phyloP scores from a whole-genome alignment of 1,140 invertebrate genomes.

The Adoxophyes honmai region DNA sequence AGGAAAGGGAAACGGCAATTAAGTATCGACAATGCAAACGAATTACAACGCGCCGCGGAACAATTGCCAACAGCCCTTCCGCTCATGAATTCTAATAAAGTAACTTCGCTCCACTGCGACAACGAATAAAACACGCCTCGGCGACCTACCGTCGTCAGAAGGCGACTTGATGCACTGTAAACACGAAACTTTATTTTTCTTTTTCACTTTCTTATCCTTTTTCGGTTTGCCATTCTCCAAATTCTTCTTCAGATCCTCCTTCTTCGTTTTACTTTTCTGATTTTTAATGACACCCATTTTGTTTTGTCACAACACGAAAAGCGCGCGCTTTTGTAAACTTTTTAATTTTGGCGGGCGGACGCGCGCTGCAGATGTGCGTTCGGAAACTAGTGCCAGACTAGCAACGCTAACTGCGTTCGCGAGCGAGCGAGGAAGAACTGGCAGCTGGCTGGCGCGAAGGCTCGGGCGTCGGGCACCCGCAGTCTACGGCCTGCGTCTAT shows the following conservation, averaged over 20 bases:
- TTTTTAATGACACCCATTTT: constrained; percentile 73
- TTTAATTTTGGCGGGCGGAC: constrained; percentile 37
- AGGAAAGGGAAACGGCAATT: constrained; percentile 4
- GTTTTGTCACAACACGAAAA: constrained; percentile 24
- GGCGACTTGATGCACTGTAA: constrained; percentile 71
- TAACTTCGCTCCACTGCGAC: neutral
- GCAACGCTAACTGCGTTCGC: constrained; percentile 66
- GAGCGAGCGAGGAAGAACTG: constrained; percentile 53
- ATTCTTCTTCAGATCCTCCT: constrained; percentile 44
- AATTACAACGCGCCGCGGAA: neutral
- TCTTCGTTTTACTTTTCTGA: constrained; percentile 53
- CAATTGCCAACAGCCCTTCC: neutral
- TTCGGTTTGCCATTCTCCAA: constrained; percentile 52
- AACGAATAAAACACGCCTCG: neutral
- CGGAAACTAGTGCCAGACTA: constrained; percentile 65
- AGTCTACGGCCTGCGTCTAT: constrained; percentile 34
- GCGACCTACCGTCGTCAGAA: constrained; percentile 52
- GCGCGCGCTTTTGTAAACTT: constrained; percentile 38
- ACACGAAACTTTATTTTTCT: constrained; percentile 72
- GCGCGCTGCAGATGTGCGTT: constrained; percentile 57
- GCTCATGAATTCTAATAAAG: constrained; percentile 5
- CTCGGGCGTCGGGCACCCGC: constrained; percentile 33
- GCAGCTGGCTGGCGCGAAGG: constrained; percentile 35
- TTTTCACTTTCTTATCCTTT: constrained; percentile 68
- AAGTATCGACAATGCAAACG: neutral